Base-by-base conservation (phyloP, 2,797 vertebrate species). In the Muscicapa striata region DNA sequence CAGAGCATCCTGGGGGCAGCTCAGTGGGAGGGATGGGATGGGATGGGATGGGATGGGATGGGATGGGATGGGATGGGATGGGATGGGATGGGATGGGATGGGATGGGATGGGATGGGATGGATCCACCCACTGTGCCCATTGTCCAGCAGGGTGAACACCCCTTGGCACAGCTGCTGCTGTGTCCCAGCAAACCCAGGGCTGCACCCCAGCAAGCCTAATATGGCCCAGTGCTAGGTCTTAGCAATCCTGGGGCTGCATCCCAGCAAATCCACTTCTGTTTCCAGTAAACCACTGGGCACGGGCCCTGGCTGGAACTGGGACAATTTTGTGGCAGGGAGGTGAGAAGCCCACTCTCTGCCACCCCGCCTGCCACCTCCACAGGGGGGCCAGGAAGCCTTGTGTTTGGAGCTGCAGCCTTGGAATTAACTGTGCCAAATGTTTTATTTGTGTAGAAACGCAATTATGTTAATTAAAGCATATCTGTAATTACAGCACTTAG, bases 381-480 rank as follows among this genome's bases (percentile, higher is more conserved):
- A 15, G 48, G 7, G 17, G 38, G 20, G 32, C 4, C 80, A 67
- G 46, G 27, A 62, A 92, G 34, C 21, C 89, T 58, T 5, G 4
- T 58, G 32, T 34, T 88, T 58, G 92, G 84, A 86, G 61, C 79
- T 74, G 85, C 62, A 84, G 68, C 24, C 63, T 41, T 14, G 86
- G 85, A 93, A 89, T 94, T 93, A 88, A 70, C 87, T 30, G 22
- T 3, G 49, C 67, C 90, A 87, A 87, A 82, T 87, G 95, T 68
- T 96, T 96, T 93, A 85, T 96, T 96, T 96, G 93, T 75, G 87
- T 93, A 90, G 81, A 79, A 83, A 94, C 4, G 78, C 80, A 96
- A 97, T 97, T 96, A 97, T 80, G 94, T 61, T 97, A 95, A 97
- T 97, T 95, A 94, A 96, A 95, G 94, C 90, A 57, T 79, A 82